These are phyloP conservation scores for Brachionus koreanus DNA, from an alignment of 1,140 invertebrate species.

Conservation along the genomic window DNA sequence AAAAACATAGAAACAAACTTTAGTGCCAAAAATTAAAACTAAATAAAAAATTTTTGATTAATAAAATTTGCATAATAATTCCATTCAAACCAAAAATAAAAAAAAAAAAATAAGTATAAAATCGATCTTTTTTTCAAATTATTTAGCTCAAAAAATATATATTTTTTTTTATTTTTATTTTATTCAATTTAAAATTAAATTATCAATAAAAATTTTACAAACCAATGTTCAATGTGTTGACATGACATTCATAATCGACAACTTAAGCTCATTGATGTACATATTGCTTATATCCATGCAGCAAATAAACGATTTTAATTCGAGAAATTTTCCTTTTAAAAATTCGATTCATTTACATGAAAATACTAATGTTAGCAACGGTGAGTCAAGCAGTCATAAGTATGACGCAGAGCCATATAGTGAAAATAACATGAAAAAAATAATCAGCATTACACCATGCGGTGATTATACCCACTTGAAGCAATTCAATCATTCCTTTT, in stretches of 20 bases:
- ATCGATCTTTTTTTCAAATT: constrained; percentile 15
- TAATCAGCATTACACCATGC: neutral
- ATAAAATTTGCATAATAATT: constrained; percentile 30
- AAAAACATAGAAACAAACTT: neutral
- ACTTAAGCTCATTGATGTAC: neutral
- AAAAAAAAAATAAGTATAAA: constrained; percentile 8
- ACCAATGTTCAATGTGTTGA: neutral
- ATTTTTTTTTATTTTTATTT: neutral
- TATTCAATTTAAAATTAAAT: neutral
- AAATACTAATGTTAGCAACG: neutral
- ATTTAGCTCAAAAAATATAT: neutral
- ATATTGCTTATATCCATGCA: neutral
- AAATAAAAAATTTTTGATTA: neutral
- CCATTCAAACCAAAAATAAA: neutral
- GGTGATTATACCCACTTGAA: neutral
- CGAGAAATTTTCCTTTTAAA: neutral
- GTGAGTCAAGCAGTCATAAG: neutral
- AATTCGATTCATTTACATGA: neutral
- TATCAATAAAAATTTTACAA: neutral
- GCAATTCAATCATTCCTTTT: neutral
- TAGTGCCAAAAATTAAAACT: neutral
- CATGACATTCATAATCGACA: neutral
- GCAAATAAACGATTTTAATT: constrained; percentile 12
- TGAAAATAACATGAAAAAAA: neutral
- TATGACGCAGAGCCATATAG: neutral